Evolutionary conservation across 92 coral and sea anemone species (phyloP), one percentile per base, ranked within the genome.

Genomic region (Desmophyllum pertusum): DNA sequence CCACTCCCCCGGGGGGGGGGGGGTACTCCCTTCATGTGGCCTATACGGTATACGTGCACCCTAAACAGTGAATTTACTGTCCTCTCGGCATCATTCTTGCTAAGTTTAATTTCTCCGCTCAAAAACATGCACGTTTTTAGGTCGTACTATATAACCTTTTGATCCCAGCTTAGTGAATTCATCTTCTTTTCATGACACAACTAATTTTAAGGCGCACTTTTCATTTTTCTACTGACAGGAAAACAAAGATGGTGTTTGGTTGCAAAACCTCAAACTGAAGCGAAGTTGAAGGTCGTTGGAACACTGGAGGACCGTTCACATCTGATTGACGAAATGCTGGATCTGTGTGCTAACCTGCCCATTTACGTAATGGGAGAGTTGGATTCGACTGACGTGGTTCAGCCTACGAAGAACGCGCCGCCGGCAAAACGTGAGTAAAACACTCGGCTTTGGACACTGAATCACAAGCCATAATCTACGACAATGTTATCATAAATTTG

Each of bases 231-330:
- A 10, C 17, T 30, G 19, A 8, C 37, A 63, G 69, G 37, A 30
- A 63, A 30, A 19, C 37, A 31, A 27, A 63, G 37, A 6, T 11
- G 69, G 69, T 30, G 39, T 29, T 9, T 18, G 0, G 37, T 8
- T 63, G 10, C 17, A 30, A 63, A 4, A 3, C 5, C 15, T 8
- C 48, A 25, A 39, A 70, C 51, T 39, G 75, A 70, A 39, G 18
- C 39, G 25, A 39, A 70, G 17, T 13, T 70, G 33, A 70, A 39
- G 50, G 75, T 70, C 8, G 31, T 70, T 10, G 75, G 75, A 70
- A 23, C 48, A 19, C 75, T 70, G 39, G 75, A 70, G 5, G 75
- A 70, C 48, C 75, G 75, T 21, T 70, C 75, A 33, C 10, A 21
- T 10, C 75, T 70, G 33, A 70, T 27, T 70, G 48, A 39, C 7